These are phyloP conservation scores for Misgurnus anguillicaudatus DNA, from an alignment of 2,113 vertebrate genomes.

Conservation along the genomic window DNA sequence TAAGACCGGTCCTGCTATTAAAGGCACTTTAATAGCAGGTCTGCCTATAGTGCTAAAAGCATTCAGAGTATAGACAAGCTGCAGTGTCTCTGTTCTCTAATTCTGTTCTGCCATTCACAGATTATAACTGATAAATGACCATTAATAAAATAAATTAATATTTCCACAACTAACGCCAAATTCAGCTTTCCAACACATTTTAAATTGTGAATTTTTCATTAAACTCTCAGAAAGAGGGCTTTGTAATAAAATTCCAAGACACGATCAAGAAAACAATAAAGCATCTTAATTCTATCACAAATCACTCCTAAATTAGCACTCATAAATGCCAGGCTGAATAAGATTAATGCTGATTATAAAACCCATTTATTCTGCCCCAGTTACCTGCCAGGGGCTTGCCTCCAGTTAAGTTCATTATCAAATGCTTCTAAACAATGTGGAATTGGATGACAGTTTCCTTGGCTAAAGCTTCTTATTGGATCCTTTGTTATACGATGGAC, in stretches of 20 bases:
- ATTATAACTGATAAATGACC: neutral
- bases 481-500: slow-evolving; percentile 42
- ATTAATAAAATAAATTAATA: slow-evolving; percentile 18
- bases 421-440: neutral
- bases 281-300: neutral
- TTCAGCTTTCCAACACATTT: neutral
- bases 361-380: slow-evolving; percentile 6
- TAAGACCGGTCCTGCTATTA: slow-evolving; percentile 48
- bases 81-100: neutral
- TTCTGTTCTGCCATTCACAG: neutral
- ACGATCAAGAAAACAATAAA: slow-evolving; percentile 12
- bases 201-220: neutral
- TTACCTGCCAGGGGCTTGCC: slow-evolving; percentile 9
- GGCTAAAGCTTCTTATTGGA: neutral
- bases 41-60: slow-evolving; percentile 54
- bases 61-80: slow-evolving; percentile 31
- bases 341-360: slow-evolving; percentile 11
- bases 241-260: slow-evolving; percentile 20
- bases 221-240: neutral
- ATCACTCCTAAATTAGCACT: neutral
- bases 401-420: slow-evolving; percentile 31
- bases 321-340: slow-evolving; percentile 7
- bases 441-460: slow-evolving; percentile 2
- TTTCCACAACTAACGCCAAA: neutral
- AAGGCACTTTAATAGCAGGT: slow-evolving; percentile 43